Conservation (phyloP, 2,113 vertebrate species). For the Toxotes jaculatrix region DNA sequence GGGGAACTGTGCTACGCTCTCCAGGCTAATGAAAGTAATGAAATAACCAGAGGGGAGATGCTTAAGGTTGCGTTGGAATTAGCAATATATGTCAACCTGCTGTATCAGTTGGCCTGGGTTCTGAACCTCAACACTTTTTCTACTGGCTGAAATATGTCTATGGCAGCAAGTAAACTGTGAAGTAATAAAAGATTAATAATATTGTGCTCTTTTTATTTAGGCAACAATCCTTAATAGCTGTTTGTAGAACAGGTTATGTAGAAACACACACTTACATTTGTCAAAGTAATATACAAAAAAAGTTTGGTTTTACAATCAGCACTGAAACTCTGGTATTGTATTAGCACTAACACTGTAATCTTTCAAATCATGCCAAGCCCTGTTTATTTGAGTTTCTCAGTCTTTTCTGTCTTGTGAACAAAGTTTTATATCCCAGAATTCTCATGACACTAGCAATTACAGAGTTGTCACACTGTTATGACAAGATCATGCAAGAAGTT, state of each 20-base stretch:
- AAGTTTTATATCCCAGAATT: conserved; percentile 5
- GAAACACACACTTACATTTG: no score
- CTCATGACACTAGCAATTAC: not conserved
- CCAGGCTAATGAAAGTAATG: not conserved
- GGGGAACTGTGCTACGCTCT: no score
- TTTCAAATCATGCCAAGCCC: not conserved
- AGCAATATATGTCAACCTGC: not conserved
- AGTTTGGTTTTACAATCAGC: not conserved
- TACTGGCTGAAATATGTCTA: no score
- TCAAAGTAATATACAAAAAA: not conserved
- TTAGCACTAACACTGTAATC: not conserved
- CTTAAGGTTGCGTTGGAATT: no score
- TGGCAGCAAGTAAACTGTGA: no score
- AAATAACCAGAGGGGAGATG: not conserved
- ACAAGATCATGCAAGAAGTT: not conserved
- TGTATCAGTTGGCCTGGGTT: not conserved
- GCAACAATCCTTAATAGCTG: no score
- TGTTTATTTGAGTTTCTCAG: not conserved
- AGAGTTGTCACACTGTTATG: not conserved
- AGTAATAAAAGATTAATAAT: not conserved
- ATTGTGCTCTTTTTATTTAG: not conserved
- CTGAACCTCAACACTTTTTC: not conserved
- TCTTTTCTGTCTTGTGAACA: not conserved
- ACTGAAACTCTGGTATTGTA: not conserved
- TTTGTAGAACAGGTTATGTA: no score